Evolutionary conservation across 1,140 invertebrate species (phyloP), one percentile per base, ranked within the genome.

Genomic region (Eupeodes corollae): DNA sequence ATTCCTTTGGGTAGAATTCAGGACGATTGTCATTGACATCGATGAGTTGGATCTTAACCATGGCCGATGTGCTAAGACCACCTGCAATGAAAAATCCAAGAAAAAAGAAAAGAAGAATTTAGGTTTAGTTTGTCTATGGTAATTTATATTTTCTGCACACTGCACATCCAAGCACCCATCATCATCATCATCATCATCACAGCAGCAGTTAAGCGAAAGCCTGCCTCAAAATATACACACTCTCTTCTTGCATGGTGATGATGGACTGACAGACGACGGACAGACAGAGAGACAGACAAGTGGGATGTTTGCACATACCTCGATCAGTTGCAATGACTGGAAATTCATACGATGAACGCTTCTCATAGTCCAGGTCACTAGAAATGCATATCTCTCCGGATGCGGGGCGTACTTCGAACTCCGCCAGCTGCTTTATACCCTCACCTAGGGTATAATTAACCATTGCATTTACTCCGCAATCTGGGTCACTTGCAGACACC

Each of bases 21-120:
- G 92, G 93, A 5, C 78, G 75, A 70, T 97, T 96, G 74, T 98
- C 92, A 71, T 98, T 97, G 39, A 93, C 82, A 71, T 97, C 92
- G 15, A 82, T 80, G 37, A 97, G 75, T 69, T 90, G 83, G 43
- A 98, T 84, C 61, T 90, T 88, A 5, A 97, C 84, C 71, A 92
- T 91, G 8, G 91, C 87, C 16, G 85, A 90, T 42, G 91, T 91
- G 54, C 89, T 91, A 39, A 96, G 73, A 21, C 91, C 91, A 59
- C 91, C 92, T 94, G 76, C 47, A 78, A 76, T 68, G 58, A 6
- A 16, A 12, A 44, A 3, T 31, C n/a, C 21, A 43, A 18, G 9
- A 16, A 18, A 31, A 10, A 38, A 48, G 15, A 42, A 31, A 26
- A 12, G 6, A 41, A 13, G 33, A 34, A 14, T 13, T 30, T 26